These are phyloP conservation scores for Aegithalos caudatus DNA, from an alignment of 2,113 vertebrate genomes.

Conservation along the genomic window DNA sequence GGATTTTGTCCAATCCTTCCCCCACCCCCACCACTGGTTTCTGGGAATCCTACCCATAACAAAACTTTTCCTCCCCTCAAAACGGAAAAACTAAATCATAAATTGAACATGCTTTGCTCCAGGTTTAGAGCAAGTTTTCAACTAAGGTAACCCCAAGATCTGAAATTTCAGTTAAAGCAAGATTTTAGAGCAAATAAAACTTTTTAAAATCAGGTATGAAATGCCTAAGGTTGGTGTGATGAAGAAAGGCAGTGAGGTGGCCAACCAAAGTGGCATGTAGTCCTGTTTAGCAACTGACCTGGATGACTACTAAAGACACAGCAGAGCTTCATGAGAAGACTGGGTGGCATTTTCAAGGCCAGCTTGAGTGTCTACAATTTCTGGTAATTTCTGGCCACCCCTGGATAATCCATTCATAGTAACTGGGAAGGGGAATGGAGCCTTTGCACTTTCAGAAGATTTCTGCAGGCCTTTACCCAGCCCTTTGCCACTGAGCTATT, in stretches of 20 bases:
- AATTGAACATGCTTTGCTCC: neutral
- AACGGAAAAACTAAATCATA: slow-evolving; percentile 15
- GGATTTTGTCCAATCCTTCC: neutral
- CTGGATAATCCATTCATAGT: neutral
- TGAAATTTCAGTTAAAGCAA: neutral
- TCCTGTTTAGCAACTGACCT: neutral
- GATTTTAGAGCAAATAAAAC: neutral
- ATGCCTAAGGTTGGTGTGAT: neutral
- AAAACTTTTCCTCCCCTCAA: slow-evolving; percentile 17
- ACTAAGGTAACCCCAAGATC: neutral
- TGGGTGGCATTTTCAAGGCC: neutral
- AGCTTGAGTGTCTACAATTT: neutral
- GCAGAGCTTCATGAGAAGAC: neutral
- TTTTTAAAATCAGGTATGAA: neutral
- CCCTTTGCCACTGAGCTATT: neutral
- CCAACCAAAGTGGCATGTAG: neutral
- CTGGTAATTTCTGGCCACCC: neutral
- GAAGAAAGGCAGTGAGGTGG: neutral
- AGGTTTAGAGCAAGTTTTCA: neutral
- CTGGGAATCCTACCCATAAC: neutral
- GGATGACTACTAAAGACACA: neutral
- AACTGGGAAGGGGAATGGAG: neutral
- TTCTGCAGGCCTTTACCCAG: neutral
- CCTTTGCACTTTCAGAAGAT: neutral
- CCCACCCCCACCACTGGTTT: neutral